These are phyloP conservation scores for Leptopterna dolabrata DNA, from an alignment of 2,888 invertebrate species.

Conservation along the genomic window DNA sequence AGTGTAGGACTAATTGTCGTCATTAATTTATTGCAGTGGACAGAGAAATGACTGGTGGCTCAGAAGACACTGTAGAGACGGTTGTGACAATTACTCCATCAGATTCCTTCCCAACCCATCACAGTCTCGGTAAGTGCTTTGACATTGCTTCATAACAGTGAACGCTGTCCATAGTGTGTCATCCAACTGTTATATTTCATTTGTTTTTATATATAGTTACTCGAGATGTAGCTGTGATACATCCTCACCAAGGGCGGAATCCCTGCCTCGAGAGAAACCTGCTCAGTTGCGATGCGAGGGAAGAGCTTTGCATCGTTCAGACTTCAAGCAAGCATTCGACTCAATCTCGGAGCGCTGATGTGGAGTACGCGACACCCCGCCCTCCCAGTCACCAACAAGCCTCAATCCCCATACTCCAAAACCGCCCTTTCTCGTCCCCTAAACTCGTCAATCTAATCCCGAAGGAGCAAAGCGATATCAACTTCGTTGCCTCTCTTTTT, in stretches of 20 bases:
- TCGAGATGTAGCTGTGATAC: slow-evolving; percentile 67
- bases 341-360: background rate
- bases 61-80: slow-evolving; percentile 73
- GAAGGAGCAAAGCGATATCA: background rate
- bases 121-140: slow-evolving; percentile 55
- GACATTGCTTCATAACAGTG: background rate
- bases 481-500: slow-evolving; percentile 40
- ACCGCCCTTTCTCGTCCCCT: slow-evolving; percentile 56
- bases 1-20: no score
- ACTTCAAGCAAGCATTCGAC: slow-evolving; percentile 67
- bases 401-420: slow-evolving; percentile 57
- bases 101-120: slow-evolving; percentile 65
- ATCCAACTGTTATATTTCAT: background rate
- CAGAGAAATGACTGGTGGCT: slow-evolving; percentile 65
- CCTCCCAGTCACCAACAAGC: slow-evolving; percentile 32
- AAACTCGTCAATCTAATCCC: slow-evolving; percentile 52
- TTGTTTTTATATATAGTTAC: slow-evolving; percentile 39
- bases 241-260: slow-evolving; percentile 87
- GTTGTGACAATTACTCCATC: slow-evolving; percentile 72
- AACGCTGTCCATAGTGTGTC: no score
- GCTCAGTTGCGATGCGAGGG: slow-evolving; percentile 67
- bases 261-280: slow-evolving; percentile 83
- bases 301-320: slow-evolving; percentile 55
- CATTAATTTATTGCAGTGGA: slow-evolving; percentile 45
- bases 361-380: background rate